These are phyloP conservation scores for Aphaenogaster rudis DNA, from an alignment of 1,140 invertebrate species.

Conservation along the genomic window DNA sequence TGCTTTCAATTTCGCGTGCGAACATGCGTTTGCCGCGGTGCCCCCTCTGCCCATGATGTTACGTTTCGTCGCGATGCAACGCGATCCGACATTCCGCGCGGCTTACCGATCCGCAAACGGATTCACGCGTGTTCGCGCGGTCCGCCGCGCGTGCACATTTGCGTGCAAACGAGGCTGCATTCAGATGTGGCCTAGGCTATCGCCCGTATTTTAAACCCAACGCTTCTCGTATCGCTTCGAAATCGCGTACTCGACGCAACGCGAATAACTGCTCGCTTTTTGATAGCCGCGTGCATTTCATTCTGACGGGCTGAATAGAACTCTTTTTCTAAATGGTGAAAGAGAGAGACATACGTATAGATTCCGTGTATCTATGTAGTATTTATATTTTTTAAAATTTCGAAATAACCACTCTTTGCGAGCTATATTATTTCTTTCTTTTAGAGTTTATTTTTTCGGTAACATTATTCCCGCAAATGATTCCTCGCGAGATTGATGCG, in stretches of 20 bases:
- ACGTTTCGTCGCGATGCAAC: slow-evolving; percentile 47
- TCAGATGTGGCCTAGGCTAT: slow-evolving; percentile 57
- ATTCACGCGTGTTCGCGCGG: slow-evolving; percentile 23
- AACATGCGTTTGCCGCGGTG: not conserved
- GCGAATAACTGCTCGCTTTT: slow-evolving; percentile 41
- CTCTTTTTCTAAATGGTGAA: not conserved
- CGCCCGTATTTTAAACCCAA: slow-evolving; percentile 55
- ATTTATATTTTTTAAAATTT: slow-evolving; percentile 7
- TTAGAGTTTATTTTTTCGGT: not conserved
- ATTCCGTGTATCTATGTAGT: not conserved
- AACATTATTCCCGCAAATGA: not conserved
- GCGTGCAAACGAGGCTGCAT: slow-evolving; percentile 64
- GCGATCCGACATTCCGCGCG: slow-evolving; percentile 66
- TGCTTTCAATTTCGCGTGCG: slow-evolving; percentile 51
- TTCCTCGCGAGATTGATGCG: not conserved
- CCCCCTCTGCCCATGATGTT: slow-evolving; percentile 46
- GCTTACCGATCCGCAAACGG: slow-evolving; percentile 68
- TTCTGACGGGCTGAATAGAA: not conserved
- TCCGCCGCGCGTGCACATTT: slow-evolving; percentile 58
- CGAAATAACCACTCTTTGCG: not conserved
- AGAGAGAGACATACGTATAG: not conserved
- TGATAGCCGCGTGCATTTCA: slow-evolving; percentile 8
- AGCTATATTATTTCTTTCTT: not conserved
- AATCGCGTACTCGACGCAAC: slow-evolving; percentile 42
- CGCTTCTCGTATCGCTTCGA: slow-evolving; percentile 16